A percentile compares a stretch with the other conserved stretches of the same genome.
Evolutionary conservation across 2,113 vertebrate genomes (phyloP).

Genomic region (Suricata suricatta): DNA sequence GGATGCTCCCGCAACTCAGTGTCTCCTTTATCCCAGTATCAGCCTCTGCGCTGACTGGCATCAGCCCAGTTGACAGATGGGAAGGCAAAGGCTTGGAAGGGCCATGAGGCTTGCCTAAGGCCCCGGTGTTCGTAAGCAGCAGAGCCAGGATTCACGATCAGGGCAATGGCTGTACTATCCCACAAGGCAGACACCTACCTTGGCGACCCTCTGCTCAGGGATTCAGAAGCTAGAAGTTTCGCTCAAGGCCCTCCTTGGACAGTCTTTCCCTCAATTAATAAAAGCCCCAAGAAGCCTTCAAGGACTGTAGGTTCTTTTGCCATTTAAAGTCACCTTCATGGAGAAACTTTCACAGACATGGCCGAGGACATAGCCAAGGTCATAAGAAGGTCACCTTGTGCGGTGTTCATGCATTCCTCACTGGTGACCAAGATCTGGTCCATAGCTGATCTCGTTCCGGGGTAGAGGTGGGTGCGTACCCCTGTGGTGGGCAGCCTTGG

Average conservation of each 20-base stretch:
- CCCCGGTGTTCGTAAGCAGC: neutral
- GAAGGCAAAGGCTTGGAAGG: neutral
- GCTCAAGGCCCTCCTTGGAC: neutral
- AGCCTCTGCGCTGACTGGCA: neutral
- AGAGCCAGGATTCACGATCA: neutral
- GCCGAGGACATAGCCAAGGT: neutral
- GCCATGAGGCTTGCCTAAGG: fast-evolving
- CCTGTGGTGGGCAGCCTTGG: fast-evolving
- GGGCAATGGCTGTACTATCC: fast-evolving
- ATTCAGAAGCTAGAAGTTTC: neutral
- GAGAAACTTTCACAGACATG: neutral
- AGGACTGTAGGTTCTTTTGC: no score
- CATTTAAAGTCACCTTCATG: neutral
- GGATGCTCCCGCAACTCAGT: fast-evolving
- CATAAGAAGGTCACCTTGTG: neutral
- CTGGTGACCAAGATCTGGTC: neutral
- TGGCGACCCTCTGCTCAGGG: fast-evolving
- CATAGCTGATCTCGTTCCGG: neutral
- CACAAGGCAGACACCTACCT: fast-evolving
- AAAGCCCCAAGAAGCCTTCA: neutral
- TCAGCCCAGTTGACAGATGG: neutral
- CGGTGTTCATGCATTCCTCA: neutral
- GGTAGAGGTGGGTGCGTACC: fast-evolving
- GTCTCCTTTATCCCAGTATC: neutral
- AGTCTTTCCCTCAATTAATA: neutral